Evolutionary conservation across 2,113 vertebrate species (phyloP), one percentile per base, ranked within the genome.

Genomic region (Opisthocomus hoazin): DNA sequence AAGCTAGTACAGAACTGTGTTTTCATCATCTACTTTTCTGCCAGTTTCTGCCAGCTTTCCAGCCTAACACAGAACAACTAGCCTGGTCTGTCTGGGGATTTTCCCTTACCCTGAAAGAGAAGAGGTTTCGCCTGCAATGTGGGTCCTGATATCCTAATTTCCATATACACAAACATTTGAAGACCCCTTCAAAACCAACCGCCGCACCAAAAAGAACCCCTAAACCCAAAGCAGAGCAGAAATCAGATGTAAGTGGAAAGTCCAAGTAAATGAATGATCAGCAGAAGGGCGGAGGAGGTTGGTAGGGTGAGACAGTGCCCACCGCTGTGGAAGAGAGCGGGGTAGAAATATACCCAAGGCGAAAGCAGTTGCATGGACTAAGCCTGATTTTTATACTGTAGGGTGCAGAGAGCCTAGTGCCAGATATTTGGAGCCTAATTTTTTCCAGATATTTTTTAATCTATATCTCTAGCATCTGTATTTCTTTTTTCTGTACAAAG

Each of bases 191-290:
- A 50, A 54, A 86, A 64, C 4, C 6, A 84, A 63, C 18, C 0
- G 2, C 21, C 0, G 1, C 41, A 60, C 18, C 36, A 78, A 58
- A 85, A 51, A 48, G 3, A 6, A 0, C 1, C 26, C 50, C 71
- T n/a, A 69, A 87, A 60, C 32, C 45, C 68, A 77, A 84, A 85
- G 22, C 32, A 82, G 45, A 41, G 29, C 27, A 84, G 45, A 76
- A 95, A 84, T 63, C 6, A 24, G 51, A 4, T 57, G 36, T 1
- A 57, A 89, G 65, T 48, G 53, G 78, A 83, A 84, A 94, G 57
- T 78, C 56, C 46, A 75, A 89, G 90, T 63, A 81, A 84, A 79
- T 75, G 51, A 89, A 58, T 36, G 51, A 87, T 84, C 46, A 77
- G 53, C 34, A 65, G 43, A 75, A 80, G 20, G 43, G 26, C 80